A percentile compares a stretch with the other conserved stretches of the same genome.
Evolutionary conservation across 2,113 vertebrate species (phyloP).

Genomic region (Dipodomys spectabilis): DNA sequence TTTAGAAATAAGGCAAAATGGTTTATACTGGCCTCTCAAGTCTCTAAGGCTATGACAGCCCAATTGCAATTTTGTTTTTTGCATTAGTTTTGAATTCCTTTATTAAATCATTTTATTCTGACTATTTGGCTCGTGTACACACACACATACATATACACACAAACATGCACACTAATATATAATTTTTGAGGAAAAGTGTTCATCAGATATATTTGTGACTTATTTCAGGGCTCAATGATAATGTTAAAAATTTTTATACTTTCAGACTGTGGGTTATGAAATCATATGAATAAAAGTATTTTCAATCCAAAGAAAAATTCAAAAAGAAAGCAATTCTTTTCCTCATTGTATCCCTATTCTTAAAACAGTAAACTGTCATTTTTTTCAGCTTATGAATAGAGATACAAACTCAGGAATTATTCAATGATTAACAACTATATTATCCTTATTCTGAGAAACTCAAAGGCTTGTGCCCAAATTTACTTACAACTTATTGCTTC

Average conservation of each 20-base stretch:
- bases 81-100: constrained; percentile 83
- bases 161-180: constrained; percentile 67
- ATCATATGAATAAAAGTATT: constrained; percentile 6
- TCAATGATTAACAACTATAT: constrained; percentile 23
- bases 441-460: constrained; percentile 34
- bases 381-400: constrained; percentile 7
- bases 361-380: background rate
- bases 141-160: constrained; percentile 25
- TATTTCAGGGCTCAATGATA: constrained; percentile 46
- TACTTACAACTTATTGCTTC: constrained; percentile 41
- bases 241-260: constrained; percentile 52
- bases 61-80: constrained; percentile 80
- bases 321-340: background rate
- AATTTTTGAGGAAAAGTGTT: constrained; percentile 52
- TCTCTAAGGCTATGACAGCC: constrained; percentile 78
- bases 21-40: constrained; percentile 66
- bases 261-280: background rate
- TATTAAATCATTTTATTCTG: constrained; percentile 79
- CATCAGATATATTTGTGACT: background rate
- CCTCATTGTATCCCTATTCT: constrained; percentile 10
- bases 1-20: constrained; percentile 79
- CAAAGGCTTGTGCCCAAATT: background rate
- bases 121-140: background rate
- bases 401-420: constrained; percentile 14
- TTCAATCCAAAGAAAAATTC: background rate